Evolutionary conservation across 2,797 vertebrate species (phyloP).

Genomic region (Nasua narica): DNA sequence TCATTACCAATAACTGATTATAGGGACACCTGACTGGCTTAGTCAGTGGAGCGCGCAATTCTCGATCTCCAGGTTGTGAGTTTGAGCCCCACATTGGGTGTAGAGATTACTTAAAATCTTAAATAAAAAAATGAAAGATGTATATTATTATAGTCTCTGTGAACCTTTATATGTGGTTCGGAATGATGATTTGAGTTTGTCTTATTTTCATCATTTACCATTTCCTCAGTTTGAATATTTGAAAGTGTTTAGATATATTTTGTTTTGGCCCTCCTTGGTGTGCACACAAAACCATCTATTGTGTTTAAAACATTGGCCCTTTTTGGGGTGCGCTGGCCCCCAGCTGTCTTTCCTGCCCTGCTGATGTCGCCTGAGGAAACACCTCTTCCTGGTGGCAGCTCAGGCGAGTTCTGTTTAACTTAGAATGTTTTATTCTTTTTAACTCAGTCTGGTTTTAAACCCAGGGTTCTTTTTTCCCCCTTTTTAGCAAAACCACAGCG

Average conservation of each 20-base stretch:
- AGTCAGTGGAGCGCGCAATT: not conserved
- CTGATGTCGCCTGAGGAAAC: rapidly evolving
- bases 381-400: not conserved
- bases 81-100: not conserved
- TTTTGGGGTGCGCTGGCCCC: not conserved
- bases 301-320: not conserved
- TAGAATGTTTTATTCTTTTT: not conserved
- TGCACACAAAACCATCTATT: not conserved
- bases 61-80: not conserved
- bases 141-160: not conserved
- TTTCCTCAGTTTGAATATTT: not conserved
- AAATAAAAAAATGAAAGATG: not conserved
- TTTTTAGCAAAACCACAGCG: not conserved
- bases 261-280: not conserved
- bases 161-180: not conserved
- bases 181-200: not conserved
- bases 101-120: not conserved
- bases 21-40: not conserved
- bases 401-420: not conserved
- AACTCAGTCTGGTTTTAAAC: not conserved
- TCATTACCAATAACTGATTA: not conserved
- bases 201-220: not conserved
- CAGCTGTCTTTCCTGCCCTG: not conserved
- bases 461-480: rapidly evolving
- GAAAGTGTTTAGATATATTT: not conserved